A percentile compares a stretch with the other conserved stretches of the same genome.
phyloP scores from a whole-genome alignment of 2,113 vertebrate species.

The Anthoscopus minutus region DNA sequence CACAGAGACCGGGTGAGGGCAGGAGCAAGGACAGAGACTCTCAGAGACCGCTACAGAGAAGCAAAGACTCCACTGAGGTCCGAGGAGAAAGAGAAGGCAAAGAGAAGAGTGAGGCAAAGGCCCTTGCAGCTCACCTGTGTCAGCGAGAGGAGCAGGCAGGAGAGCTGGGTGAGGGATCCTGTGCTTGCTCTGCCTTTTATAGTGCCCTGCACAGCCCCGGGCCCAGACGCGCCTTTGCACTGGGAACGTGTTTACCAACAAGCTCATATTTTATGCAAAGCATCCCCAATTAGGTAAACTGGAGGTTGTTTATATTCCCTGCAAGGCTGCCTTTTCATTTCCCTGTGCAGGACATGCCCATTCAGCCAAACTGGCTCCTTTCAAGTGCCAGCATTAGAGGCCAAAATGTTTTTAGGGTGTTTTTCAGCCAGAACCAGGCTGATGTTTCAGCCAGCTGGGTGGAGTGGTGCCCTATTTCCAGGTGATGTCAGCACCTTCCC shows the following conservation, averaged over 20 bases:
- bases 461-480: neutral
- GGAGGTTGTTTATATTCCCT: neutral
- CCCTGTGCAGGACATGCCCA: neutral
- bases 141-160: neutral
- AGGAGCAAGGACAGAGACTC: neutral
- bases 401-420: neutral
- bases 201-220: rapidly evolving
- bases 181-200: neutral
- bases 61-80: too few relatives aligned
- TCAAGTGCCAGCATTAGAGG: neutral
- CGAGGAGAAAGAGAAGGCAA: too few relatives aligned
- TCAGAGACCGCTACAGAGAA: neutral
- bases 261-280: neutral
- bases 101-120: rapidly evolving
- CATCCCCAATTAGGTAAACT: neutral
- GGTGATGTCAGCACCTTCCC: neutral
- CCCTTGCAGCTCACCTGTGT: neutral
- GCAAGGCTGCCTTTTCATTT: neutral
- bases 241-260: neutral
- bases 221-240: neutral
- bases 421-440: neutral
- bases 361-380: neutral
- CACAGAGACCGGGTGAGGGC: too few relatives aligned
- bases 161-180: neutral
- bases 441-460: neutral